Evolutionary conservation across 2,888 invertebrate species (phyloP).

Genomic region (Anaspis maculata): DNA sequence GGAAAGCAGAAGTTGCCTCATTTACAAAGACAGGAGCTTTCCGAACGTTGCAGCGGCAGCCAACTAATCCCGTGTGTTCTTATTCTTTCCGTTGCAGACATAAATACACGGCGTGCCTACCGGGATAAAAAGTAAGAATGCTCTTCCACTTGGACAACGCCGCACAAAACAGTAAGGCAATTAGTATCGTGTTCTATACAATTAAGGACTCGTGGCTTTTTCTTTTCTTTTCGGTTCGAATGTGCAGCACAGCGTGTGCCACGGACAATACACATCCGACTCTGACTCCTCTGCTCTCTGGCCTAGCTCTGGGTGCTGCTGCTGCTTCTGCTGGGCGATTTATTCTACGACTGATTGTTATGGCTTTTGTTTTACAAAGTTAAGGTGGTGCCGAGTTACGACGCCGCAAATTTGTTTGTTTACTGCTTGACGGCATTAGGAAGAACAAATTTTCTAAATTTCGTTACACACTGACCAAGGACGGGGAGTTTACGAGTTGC

Average conservation of each 20-base stretch:
- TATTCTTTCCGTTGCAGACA: conserved; percentile 38
- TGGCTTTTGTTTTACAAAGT: conserved; percentile 10
- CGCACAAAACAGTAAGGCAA: conserved; percentile 41
- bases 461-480: conserved; percentile 10
- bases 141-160: conserved; percentile 32
- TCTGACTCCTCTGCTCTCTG: too few relatives aligned
- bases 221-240: conserved; percentile 1
- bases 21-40: conserved; percentile 39
- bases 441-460: conserved; percentile 8
- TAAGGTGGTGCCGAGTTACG: conserved; percentile 4
- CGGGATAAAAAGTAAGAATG: conserved; percentile 23
- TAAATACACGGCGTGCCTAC: conserved; percentile 36
- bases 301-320: too few relatives aligned
- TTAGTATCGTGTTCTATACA: conserved; percentile 43
- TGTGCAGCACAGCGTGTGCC: conserved; percentile 8
- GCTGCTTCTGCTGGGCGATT: conserved; percentile 1
- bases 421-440: too few relatives aligned
- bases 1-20: conserved; percentile 41
- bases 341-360: conserved; percentile 8
- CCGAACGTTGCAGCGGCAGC: conserved; percentile 35
- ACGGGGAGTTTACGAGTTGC: conserved; percentile 10
- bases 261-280: background rate
- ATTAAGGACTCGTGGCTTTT: conserved; percentile 35
- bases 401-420: conserved; percentile 10
- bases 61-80: conserved; percentile 39